Base-by-base conservation (phyloP, 2,888 invertebrate genomes). In the Thelaira solivaga region DNA sequence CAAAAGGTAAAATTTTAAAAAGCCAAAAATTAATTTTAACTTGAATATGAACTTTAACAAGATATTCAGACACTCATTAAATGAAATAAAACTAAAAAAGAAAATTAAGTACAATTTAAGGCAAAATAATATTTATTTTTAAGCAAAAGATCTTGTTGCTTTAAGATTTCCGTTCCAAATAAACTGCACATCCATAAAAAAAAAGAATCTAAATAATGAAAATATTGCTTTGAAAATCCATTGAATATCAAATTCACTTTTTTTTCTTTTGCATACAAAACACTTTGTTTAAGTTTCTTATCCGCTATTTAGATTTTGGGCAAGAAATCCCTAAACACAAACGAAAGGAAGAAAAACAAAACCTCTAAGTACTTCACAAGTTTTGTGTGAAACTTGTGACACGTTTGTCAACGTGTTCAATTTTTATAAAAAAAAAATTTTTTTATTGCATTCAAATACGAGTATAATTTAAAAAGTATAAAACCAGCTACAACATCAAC, bases 331-430 rank as follows among this genome's bases (percentile, higher is more conserved):
- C 11, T 22, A 13, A 8, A 2, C n/a, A 8, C 11, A 39, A 29
- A 41, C n/a, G 13, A 29, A n/a, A 22, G n/a, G 2, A 6, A 26
- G n/a, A 31, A 43, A 7, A 31, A 49, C 36, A 22, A 39, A 36
- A 36, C 29, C 43, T 57, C 47, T 34, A 65, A 76, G 76, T 76
- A 59, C 78, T 76, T 80, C 76, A 80, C 80, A 81, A 68, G 76
- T 81, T 80, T 80, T 81, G 81, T 81, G 81, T 81, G 81, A 81
- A 80, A 59, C 74, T 76, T 59, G 78, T 80, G 80, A 80, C 81
- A 81, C 81, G 81, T 71, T 74, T 81, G 78, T 80, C 76, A 69
- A 76, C 57, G 64, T 67, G 47, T 55, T 62, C 61, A 74, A 55
- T 71, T 55, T 75, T 41, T 72, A 64, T 1, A 5, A 31, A 53